Percentiles rank a stretch among this genome's conserved stretches.
phyloP scores from a whole-genome alignment of 2,797 vertebrate species.

The Atherinosoma microstoma region DNA sequence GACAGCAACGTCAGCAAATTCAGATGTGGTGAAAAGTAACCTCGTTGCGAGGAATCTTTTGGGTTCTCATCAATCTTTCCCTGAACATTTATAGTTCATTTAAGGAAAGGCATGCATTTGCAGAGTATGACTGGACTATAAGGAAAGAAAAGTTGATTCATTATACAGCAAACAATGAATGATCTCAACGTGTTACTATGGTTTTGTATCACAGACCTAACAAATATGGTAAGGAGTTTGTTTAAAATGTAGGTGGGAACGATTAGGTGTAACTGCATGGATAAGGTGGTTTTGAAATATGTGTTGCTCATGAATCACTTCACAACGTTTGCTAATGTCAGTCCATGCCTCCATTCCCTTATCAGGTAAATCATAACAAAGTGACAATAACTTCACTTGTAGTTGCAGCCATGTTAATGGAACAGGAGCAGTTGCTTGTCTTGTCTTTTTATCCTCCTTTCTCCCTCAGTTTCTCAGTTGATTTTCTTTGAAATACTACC shows the following conservation, averaged over 20 bases:
- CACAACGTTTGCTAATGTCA: not conserved
- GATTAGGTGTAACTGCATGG: slow-evolving; percentile 16
- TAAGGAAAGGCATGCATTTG: slow-evolving; percentile 67
- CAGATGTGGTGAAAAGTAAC: slow-evolving; percentile 49
- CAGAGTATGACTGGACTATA: slow-evolving; percentile 23
- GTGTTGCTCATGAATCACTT: slow-evolving; percentile 42
- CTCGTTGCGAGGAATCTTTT: slow-evolving; percentile 28
- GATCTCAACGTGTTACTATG: slow-evolving; percentile 32
- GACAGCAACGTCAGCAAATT: slow-evolving; percentile 42
- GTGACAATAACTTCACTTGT: slow-evolving; percentile 24
- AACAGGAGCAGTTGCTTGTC: not conserved
- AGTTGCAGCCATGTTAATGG: slow-evolving; percentile 12
- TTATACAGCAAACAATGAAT: slow-evolving; percentile 30
- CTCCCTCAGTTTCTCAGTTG: slow-evolving; percentile 31
- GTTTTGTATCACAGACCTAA: slow-evolving; percentile 21
- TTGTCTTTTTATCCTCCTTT: slow-evolving; percentile 1
- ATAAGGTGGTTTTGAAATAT: slow-evolving; percentile 29
- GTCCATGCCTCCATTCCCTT: slow-evolving; percentile 5
- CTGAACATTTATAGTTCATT: slow-evolving; percentile 67
- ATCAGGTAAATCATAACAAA: slow-evolving; percentile 20
- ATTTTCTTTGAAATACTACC: slow-evolving; percentile 49
- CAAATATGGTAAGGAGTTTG: slow-evolving; percentile 24
- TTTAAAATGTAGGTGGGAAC: slow-evolving; percentile 9
- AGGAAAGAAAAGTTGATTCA: slow-evolving; percentile 36
- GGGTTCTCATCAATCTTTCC: slow-evolving; percentile 32